Evolutionary conservation across 2,888 invertebrate genomes (phyloP).

Genomic region (Augiades crinisus): DNA sequence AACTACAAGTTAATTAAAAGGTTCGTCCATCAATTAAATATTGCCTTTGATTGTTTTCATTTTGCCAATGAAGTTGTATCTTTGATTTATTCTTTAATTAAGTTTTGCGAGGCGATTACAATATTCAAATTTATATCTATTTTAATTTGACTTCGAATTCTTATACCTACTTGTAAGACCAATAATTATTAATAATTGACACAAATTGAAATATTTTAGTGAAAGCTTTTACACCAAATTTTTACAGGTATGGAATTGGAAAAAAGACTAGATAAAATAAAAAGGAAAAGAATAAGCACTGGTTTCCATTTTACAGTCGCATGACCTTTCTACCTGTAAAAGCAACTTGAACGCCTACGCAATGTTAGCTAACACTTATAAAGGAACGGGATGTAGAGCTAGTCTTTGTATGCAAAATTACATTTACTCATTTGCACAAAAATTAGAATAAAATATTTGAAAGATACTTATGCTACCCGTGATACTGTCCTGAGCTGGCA

Average conservation of each 20-base stretch:
- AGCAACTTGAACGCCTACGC: neutral
- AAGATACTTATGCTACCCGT: too few relatives aligned
- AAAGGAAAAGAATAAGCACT: too few relatives aligned
- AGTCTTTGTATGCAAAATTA: too few relatives aligned
- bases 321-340: neutral
- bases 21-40: slow-evolving; percentile 79
- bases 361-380: too few relatives aligned
- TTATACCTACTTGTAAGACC: neutral
- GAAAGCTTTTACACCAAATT: neutral
- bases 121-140: slow-evolving; percentile 16
- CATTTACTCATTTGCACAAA: too few relatives aligned
- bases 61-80: slow-evolving; percentile 63
- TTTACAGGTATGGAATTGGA: too few relatives aligned
- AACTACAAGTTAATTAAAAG: slow-evolving; percentile 81
- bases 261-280: too few relatives aligned
- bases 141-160: neutral
- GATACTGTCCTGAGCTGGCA: too few relatives aligned
- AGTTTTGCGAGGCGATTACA: slow-evolving; percentile 35
- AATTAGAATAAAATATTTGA: too few relatives aligned
- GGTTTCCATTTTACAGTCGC: too few relatives aligned
- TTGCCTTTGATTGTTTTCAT: slow-evolving; percentile 75
- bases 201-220: neutral
- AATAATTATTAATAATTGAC: neutral
- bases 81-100: slow-evolving; percentile 66
- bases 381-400: too few relatives aligned